phyloP scores from a whole-genome alignment of 2,888 invertebrate genomes.

The Drosophila atroscutellata region DNA sequence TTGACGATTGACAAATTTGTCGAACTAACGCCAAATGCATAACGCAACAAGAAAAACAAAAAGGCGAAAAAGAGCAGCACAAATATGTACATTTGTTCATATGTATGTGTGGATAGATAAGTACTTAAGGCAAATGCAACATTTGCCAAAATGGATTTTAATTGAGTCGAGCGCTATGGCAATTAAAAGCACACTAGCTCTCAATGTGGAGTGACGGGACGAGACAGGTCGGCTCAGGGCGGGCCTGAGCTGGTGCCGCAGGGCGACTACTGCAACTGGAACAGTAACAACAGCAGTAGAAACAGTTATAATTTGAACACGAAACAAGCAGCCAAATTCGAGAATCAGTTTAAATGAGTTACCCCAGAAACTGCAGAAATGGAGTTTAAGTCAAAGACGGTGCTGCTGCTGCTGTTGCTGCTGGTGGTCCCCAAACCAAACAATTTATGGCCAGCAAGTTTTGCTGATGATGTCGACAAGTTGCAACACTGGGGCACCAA shows the following conservation, averaged over 20 bases:
- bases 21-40: slow-evolving; percentile 56
- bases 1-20: slow-evolving; percentile 68
- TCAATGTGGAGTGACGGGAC: slow-evolving; percentile 1
- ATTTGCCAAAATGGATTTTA: slow-evolving; percentile 47
- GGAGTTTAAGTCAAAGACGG: slow-evolving; percentile 3
- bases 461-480: slow-evolving; percentile 49
- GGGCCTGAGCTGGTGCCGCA: background rate
- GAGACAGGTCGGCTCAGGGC: slow-evolving; percentile 8
- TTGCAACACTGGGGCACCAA: slow-evolving; percentile 65
- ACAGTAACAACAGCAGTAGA: background rate
- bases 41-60: slow-evolving; percentile 8
- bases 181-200: slow-evolving; percentile 48
- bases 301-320: slow-evolving; percentile 4
- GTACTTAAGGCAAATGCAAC: slow-evolving; percentile 38
- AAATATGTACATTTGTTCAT: background rate
- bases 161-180: slow-evolving; percentile 54
- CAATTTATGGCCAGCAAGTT: slow-evolving; percentile 55
- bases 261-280: slow-evolving; percentile 8
- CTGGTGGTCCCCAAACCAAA: slow-evolving; percentile 24
- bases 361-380: slow-evolving; percentile 10
- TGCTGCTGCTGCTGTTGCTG: slow-evolving; percentile 7
- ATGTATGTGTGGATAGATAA: background rate
- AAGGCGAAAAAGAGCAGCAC: background rate
- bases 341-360: slow-evolving; percentile 25
- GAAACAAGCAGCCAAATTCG: slow-evolving; percentile 9